Conservation (phyloP, 2,888 invertebrate genomes). For the Andrena minutula region DNA sequence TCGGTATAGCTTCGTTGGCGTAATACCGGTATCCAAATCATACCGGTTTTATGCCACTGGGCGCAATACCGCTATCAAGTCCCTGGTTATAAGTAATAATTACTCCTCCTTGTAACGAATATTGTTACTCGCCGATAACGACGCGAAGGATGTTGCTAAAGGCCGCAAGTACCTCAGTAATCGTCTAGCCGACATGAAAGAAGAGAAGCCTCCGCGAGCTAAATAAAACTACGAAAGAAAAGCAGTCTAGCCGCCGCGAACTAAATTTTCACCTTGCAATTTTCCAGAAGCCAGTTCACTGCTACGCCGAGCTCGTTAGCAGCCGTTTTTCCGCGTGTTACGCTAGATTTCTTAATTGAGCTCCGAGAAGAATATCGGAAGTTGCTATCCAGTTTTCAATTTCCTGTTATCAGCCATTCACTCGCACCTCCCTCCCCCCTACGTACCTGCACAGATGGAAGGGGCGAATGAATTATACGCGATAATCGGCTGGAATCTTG, state of each 20-base stretch:
- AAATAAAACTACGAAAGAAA: slow-evolving; percentile 16
- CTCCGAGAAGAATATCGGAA: slow-evolving; percentile 43
- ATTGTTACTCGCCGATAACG: neutral
- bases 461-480: slow-evolving; percentile 39
- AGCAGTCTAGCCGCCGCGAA: neutral
- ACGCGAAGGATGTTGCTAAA: neutral
- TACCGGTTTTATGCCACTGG: no score
- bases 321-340: slow-evolving; percentile 18
- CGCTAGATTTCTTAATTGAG: slow-evolving; percentile 55
- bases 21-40: no score
- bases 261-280: slow-evolving; percentile 31
- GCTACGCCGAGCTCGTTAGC: slow-evolving; percentile 41
- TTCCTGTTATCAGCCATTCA: slow-evolving; percentile 51
- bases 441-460: neutral
- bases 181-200: neutral
- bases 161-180: neutral
- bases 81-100: no score
- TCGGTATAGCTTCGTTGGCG: no score
- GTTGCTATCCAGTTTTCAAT: slow-evolving; percentile 62
- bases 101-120: no score
- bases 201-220: neutral
- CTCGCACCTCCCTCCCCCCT: neutral
- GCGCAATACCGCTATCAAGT: no score
- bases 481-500: slow-evolving; percentile 65
- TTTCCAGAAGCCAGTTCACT: slow-evolving; percentile 19